A percentile compares a stretch with the other conserved stretches of the same genome.
phyloP scores from a whole-genome alignment of 1,140 invertebrate species.

The Gonioctena quinquepunctata region DNA sequence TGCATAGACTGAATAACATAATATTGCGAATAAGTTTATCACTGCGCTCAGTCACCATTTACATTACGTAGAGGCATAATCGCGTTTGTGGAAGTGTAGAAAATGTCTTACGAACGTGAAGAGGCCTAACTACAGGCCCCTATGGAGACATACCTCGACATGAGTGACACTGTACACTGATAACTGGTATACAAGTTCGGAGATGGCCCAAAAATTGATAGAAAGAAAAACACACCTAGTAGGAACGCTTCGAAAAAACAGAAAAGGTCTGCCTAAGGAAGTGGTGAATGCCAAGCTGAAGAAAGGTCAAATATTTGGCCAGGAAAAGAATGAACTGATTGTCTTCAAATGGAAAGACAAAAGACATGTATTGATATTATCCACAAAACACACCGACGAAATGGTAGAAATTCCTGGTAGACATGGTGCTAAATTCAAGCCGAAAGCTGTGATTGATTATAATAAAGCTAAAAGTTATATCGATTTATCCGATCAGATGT shows the following conservation, averaged over 20 bases:
- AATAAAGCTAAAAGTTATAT: conserved; percentile 42
- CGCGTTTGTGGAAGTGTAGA: too few relatives aligned
- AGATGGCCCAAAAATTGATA: conserved; percentile 49
- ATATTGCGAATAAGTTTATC: too few relatives aligned
- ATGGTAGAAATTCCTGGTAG: conserved; percentile 38
- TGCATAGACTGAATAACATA: too few relatives aligned
- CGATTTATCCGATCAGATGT: conserved; percentile 49
- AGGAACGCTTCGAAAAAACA: conserved; percentile 48
- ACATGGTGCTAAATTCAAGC: conserved; percentile 28
- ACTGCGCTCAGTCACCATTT: too few relatives aligned
- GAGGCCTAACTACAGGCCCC: too few relatives aligned
- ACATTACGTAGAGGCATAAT: too few relatives aligned
- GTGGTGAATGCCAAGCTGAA: conserved; percentile 46
- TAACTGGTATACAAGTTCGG: conserved; percentile 55
- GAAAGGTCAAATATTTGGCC: conserved; percentile 43
- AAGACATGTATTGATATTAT: conserved; percentile 47
- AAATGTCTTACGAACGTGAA: too few relatives aligned
- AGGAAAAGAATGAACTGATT: conserved; percentile 48
- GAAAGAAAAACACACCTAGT: conserved; percentile 47
- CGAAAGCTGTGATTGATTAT: background rate
- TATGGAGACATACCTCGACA: conserved; percentile 11
- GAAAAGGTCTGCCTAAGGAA: conserved; percentile 40
- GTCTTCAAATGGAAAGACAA: conserved; percentile 54
- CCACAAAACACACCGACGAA: conserved; percentile 44
- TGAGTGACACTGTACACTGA: conserved; percentile 49